These are phyloP conservation scores for Spea bombifrons DNA, from an alignment of 2,113 vertebrate species.

Conservation along the genomic window DNA sequence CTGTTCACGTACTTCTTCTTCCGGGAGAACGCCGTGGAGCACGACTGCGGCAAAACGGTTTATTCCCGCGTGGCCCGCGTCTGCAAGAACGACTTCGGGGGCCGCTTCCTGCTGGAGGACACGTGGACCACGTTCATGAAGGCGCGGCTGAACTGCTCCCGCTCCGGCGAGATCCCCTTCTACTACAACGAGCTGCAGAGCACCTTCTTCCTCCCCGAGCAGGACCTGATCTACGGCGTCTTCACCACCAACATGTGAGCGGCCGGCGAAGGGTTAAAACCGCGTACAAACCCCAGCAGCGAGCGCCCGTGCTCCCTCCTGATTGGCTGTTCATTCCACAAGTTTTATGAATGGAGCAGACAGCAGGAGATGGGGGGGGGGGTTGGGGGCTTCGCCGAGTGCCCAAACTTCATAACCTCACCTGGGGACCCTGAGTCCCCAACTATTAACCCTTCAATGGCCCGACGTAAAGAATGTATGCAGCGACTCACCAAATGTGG, in stretches of 20 bases:
- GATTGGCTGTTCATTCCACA: no score
- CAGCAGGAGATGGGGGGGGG: no score
- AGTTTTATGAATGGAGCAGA: no score
- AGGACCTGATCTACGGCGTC: conserved; percentile 84
- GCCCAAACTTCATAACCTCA: no score
- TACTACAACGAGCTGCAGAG: conserved; percentile 88
- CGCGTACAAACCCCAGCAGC: no score
- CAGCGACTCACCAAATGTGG: no score
- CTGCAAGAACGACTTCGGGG: conserved; percentile 85
- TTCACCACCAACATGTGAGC: conserved; percentile 90
- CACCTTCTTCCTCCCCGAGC: conserved; percentile 83
- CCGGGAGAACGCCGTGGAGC: conserved; percentile 82
- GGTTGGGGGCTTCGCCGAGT: no score
- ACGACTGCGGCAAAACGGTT: conserved; percentile 82
- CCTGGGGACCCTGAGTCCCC: no score
- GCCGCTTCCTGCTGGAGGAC: conserved; percentile 85
- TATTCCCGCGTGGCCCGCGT: conserved; percentile 85
- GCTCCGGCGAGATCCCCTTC: conserved; percentile 83
- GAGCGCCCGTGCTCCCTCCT: no score
- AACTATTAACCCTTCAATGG: no score
- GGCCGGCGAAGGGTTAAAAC: not conserved
- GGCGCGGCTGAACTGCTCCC: conserved; percentile 84
- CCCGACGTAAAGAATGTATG: no score
- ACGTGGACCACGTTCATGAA: conserved; percentile 91
- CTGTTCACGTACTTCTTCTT: conserved; percentile 86